Percentiles rank a stretch among this genome's conserved stretches.
phyloP scores from a whole-genome alignment of 2,888 invertebrate genomes.

The Pterostichus niger region DNA sequence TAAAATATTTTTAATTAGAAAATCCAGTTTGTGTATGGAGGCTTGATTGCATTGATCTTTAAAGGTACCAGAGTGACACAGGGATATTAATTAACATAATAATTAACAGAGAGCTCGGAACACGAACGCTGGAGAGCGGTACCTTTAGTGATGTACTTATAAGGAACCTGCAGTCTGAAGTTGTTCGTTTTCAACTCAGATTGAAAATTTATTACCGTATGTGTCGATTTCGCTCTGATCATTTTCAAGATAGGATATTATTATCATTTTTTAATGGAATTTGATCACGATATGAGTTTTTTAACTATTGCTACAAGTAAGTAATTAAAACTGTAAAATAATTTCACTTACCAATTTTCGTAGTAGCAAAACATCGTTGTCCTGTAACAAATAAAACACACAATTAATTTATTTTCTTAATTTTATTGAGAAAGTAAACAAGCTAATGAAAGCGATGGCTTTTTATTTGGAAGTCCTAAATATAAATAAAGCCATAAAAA shows the following conservation, averaged over 20 bases:
- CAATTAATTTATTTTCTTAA: too few species aligned
- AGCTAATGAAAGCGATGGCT: too few species aligned
- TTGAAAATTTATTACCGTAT: slow-evolving; percentile 35
- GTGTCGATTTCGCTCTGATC: background rate
- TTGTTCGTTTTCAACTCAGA: background rate
- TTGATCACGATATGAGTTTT: background rate
- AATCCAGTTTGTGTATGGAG: slow-evolving; percentile 51
- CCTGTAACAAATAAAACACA: too few species aligned
- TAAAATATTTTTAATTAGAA: slow-evolving; percentile 61
- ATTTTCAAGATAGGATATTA: too few species aligned
- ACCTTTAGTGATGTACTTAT: slow-evolving; percentile 26
- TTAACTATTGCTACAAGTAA: too few species aligned
- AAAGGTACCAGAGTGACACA: slow-evolving; percentile 53
- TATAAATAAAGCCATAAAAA: too few species aligned
- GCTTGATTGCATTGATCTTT: slow-evolving; percentile 59
- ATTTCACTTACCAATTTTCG: background rate
- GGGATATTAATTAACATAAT: slow-evolving; percentile 62
- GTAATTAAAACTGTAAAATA: background rate
- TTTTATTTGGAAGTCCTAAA: too few species aligned
- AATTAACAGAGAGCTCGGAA: slow-evolving; percentile 48
- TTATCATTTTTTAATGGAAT: too few species aligned
- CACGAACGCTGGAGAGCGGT: slow-evolving; percentile 36
- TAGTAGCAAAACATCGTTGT: too few species aligned
- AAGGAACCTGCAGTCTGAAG: slow-evolving; percentile 23
- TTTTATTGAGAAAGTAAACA: too few species aligned